Evolutionary conservation across 1,140 invertebrate genomes (phyloP).

Genomic region (Pseudoatta argentina): DNA sequence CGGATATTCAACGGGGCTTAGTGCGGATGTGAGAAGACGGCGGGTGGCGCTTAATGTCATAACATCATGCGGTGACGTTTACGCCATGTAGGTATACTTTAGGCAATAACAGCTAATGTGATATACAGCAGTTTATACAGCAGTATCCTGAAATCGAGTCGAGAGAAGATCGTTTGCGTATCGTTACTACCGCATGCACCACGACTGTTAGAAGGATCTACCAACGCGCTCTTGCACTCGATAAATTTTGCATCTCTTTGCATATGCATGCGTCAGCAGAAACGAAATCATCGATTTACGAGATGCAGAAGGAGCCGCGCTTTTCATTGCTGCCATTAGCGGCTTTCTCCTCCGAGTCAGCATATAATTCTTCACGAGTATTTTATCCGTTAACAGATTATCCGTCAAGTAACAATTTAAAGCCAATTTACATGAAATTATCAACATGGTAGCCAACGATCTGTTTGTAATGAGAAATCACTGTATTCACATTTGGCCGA

Average conservation of each 20-base stretch:
- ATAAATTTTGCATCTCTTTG: constrained; percentile 64
- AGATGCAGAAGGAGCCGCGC: constrained; percentile 17
- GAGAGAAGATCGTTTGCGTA: constrained; percentile 70
- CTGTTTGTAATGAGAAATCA: not conserved
- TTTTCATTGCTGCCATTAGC: constrained; percentile 57
- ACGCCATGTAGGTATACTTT: constrained; percentile 38
- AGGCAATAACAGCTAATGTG: constrained; percentile 55
- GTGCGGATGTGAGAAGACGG: not conserved
- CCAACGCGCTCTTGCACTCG: constrained; percentile 30
- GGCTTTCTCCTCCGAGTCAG: constrained; percentile 37
- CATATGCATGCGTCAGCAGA: constrained; percentile 64
- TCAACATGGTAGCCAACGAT: not conserved
- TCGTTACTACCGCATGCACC: constrained; percentile 61
- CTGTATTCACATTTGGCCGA: constrained; percentile 4
- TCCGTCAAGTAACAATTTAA: not conserved
- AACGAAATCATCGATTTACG: constrained; percentile 56
- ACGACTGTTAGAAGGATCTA: constrained; percentile 40
- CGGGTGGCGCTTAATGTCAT: constrained; percentile 1
- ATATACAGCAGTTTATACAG: constrained; percentile 45
- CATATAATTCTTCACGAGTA: constrained; percentile 20
- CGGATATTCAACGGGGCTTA: constrained; percentile 16
- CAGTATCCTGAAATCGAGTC: constrained; percentile 63
- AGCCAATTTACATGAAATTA: constrained; percentile 13
- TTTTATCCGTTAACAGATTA: constrained; percentile 48
- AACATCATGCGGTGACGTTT: constrained; percentile 39